Percentiles rank a stretch among this genome's conserved stretches.
phyloP scores from a whole-genome alignment of 2,113 vertebrate genomes.

The Phoxinus phoxinus region DNA sequence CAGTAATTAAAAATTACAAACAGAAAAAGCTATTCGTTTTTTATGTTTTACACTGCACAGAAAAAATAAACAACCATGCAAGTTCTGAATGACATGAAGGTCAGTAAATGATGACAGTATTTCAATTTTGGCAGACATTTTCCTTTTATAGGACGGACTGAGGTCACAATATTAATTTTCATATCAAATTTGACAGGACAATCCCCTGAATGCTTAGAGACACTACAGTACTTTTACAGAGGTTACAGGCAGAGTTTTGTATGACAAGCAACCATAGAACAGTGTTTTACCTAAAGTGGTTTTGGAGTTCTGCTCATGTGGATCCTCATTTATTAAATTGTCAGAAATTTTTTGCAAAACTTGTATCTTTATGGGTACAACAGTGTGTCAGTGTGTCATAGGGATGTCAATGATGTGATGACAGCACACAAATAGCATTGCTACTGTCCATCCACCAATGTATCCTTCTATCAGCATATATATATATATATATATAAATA shows the following conservation, averaged over 20 bases:
- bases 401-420: conserved; percentile 43
- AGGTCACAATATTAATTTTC: background rate
- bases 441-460: too few species aligned
- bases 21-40: too few species aligned
- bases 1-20: too few species aligned
- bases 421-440: background rate
- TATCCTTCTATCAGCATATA: too few species aligned
- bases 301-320: conserved; percentile 42
- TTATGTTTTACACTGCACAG: background rate
- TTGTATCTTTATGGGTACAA: too few species aligned
- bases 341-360: too few species aligned
- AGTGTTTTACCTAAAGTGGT: conserved; percentile 54
- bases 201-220: conserved; percentile 38
- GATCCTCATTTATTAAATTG: background rate
- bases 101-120: background rate
- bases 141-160: conserved; percentile 26
- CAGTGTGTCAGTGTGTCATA: too few species aligned
- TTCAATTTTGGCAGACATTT: background rate
- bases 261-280: conserved; percentile 50
- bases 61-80: background rate
- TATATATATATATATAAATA: too few species aligned
- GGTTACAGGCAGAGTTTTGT: conserved; percentile 62
- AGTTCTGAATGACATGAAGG: background rate
- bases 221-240: conserved; percentile 61
- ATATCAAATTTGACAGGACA: conserved; percentile 62